These are phyloP conservation scores for Allobates femoralis DNA, from an alignment of 2,797 vertebrate species.

Conservation along the genomic window DNA sequence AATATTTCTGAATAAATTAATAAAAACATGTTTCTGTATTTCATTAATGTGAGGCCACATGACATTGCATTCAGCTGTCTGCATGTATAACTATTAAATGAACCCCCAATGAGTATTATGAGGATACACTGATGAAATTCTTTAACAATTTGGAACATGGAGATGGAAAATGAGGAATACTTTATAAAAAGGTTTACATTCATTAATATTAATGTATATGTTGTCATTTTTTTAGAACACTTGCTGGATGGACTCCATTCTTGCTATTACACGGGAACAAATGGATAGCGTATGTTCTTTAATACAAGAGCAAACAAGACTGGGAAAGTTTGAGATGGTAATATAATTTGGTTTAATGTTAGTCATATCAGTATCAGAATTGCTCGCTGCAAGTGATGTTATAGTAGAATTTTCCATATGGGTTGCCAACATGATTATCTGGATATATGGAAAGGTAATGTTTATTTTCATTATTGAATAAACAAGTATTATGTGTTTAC, in stretches of 20 bases:
- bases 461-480: neutral
- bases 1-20: neutral
- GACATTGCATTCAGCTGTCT: neutral
- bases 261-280: slow-evolving; percentile 80
- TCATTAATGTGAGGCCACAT: neutral
- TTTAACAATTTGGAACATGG: neutral
- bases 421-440: neutral
- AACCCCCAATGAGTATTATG: neutral
- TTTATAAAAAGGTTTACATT: neutral
- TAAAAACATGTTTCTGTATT: neutral
- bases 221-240: slow-evolving; percentile 73
- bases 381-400: neutral
- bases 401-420: neutral
- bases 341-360: slow-evolving; percentile 39
- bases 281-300: slow-evolving; percentile 82
- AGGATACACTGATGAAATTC: neutral
- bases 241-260: slow-evolving; percentile 72
- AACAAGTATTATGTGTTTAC: neutral
- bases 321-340: slow-evolving; percentile 88
- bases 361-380: neutral
- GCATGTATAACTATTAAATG: neutral
- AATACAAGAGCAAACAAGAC: slow-evolving; percentile 78
- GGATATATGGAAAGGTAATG: neutral
- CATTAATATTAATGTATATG: neutral
- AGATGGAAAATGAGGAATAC: neutral